These are phyloP conservation scores for Hiodon alosoides DNA, from an alignment of 2,113 vertebrate species.

Conservation along the genomic window DNA sequence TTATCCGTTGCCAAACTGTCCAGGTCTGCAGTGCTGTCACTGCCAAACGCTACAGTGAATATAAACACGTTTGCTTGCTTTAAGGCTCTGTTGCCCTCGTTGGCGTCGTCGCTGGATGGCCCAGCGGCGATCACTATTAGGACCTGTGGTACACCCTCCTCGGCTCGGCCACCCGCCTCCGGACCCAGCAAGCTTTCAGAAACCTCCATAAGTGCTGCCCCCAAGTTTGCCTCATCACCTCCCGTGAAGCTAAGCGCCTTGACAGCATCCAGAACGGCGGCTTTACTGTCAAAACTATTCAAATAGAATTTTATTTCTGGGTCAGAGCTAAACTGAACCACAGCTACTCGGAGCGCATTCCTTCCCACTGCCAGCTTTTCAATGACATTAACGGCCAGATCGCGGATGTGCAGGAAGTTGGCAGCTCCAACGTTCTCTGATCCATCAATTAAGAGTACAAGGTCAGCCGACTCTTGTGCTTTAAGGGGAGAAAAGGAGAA, in stretches of 20 bases:
- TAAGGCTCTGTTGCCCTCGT: conserved; percentile 73
- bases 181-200: conserved; percentile 72
- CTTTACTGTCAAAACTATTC: conserved; percentile 77
- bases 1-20: conserved; percentile 79
- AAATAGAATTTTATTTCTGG: conserved; percentile 80
- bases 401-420: conserved; percentile 81
- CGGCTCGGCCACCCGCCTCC: conserved; percentile 81
- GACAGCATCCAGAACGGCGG: conserved; percentile 72
- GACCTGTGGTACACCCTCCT: conserved; percentile 84
- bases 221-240: conserved; percentile 77
- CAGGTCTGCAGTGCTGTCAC: conserved; percentile 71
- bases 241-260: conserved; percentile 72
- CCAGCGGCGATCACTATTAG: conserved; percentile 84
- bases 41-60: conserved; percentile 70
- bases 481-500: conserved; percentile 63
- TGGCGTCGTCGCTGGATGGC: conserved; percentile 83
- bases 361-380: conserved; percentile 79
- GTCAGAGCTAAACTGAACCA: conserved; percentile 77
- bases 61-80: conserved; percentile 81
- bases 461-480: conserved; percentile 93
- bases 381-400: conserved; percentile 90
- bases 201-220: conserved; percentile 82
- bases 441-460: conserved; percentile 99
- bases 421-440: conserved; percentile 89
- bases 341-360: conserved; percentile 80